A percentile compares a stretch with the other conserved stretches of the same genome.
Evolutionary conservation across 1,140 invertebrate genomes (phyloP).

Genomic region (Drosophila lacteicornis): DNA sequence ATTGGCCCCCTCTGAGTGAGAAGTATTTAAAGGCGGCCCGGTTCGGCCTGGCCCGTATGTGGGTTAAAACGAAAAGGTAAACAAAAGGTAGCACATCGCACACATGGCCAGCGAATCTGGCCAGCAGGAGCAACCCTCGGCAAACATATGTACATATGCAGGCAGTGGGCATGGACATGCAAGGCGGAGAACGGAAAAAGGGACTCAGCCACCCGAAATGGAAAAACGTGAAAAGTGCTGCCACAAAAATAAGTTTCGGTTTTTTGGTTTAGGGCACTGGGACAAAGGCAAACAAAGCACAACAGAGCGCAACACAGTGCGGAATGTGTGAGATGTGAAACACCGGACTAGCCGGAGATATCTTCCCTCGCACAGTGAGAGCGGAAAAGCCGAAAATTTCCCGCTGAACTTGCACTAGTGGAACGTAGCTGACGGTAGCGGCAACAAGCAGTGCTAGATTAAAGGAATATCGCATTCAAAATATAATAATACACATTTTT

Average conservation of each 20-base stretch:
- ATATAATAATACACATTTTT: background rate
- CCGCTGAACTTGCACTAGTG: conserved; percentile 35
- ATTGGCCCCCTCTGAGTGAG: conserved; percentile 34
- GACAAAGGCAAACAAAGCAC: conserved; percentile 63
- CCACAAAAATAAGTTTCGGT: conserved; percentile 71
- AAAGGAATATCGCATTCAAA: background rate
- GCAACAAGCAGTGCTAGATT: conserved; percentile 6
- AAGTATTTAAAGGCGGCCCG: conserved; percentile 66
- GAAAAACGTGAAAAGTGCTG: conserved; percentile 80
- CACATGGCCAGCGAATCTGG: conserved; percentile 64
- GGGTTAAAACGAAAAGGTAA: conserved; percentile 80
- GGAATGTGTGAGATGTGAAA: conserved; percentile 21
- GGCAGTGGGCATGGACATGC: conserved; percentile 1
- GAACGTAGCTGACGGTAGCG: conserved; percentile 8
- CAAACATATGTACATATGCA: conserved; percentile 61
- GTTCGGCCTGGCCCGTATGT: conserved; percentile 58
- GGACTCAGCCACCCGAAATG: conserved; percentile 45
- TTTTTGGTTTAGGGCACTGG: conserved; percentile 62
- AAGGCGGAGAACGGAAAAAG: conserved; percentile 13
- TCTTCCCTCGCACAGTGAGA: conserved; percentile 3
- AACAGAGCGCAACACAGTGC: conserved; percentile 48
- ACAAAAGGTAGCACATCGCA: conserved; percentile 69
- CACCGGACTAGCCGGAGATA: conserved; percentile 23
- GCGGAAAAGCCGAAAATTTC: conserved; percentile 14
- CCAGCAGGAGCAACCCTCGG: conserved; percentile 32